Evolutionary conservation across 2,113 vertebrate genomes (phyloP).

Genomic region (Crotalus helleri): DNA sequence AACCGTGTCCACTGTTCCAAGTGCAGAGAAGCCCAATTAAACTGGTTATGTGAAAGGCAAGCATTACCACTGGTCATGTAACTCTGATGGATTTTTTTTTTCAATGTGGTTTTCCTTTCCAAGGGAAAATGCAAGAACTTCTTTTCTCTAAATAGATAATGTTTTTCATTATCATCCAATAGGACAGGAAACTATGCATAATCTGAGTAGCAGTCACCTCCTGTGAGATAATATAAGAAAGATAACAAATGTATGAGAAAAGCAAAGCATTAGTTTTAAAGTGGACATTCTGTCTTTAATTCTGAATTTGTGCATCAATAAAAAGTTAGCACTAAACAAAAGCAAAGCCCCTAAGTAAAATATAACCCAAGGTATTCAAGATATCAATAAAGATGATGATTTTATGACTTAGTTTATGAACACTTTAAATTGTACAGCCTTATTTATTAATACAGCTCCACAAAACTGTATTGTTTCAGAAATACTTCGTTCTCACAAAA

Average conservation of each 20-base stretch:
- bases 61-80: not conserved
- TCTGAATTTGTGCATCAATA: not conserved
- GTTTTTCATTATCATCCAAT: not conserved
- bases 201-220: not conserved
- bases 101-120: not conserved
- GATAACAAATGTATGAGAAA: not conserved
- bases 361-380: not conserved
- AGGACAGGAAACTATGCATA: not conserved
- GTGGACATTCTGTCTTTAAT: not conserved
- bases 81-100: not conserved
- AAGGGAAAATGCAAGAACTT: not conserved
- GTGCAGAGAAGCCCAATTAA: not conserved
- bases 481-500: not conserved
- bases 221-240: not conserved
- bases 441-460: not conserved
- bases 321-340: not conserved
- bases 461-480: not conserved
- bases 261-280: slow-evolving; percentile 9
- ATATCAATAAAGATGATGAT: not conserved
- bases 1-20: not conserved
- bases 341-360: not conserved
- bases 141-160: not conserved
- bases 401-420: not conserved
- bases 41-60: not conserved
- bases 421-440: not conserved